A percentile compares a stretch with the other conserved stretches of the same genome.
Evolutionary conservation across 2,797 vertebrate species (phyloP).

Genomic region (Centroberyx gerrardi): DNA sequence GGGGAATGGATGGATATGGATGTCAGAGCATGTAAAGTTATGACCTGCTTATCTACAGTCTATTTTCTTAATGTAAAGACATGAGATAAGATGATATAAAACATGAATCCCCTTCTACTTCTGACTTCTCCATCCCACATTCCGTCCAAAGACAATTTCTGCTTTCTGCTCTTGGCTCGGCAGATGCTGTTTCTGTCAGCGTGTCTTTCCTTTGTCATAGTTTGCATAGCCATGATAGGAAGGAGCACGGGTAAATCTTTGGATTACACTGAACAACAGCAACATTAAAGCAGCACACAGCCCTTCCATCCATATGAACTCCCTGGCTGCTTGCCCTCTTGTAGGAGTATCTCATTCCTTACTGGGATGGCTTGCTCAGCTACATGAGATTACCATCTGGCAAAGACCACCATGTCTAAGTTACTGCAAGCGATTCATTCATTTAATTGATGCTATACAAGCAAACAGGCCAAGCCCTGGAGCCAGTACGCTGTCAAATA

Average conservation of each 20-base stretch:
- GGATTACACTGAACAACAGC: conserved; percentile 44
- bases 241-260: conserved; percentile 14
- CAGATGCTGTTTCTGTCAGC: conserved; percentile 27
- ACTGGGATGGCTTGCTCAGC: conserved; percentile 45
- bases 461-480: conserved; percentile 57
- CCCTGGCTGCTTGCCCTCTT: conserved; percentile 40
- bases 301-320: conserved; percentile 38
- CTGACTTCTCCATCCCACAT: neutral
- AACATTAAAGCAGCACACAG: conserved; percentile 35
- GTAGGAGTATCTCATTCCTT: conserved; percentile 44
- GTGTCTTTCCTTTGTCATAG: conserved; percentile 14
- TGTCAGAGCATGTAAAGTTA: neutral
- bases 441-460: conserved; percentile 67
- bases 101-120: conserved; percentile 6
- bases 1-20: neutral
- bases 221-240: conserved; percentile 24
- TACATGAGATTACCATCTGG: conserved; percentile 67
- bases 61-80: neutral
- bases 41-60: neutral
- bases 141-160: neutral
- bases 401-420: conserved; percentile 58
- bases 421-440: conserved; percentile 69
- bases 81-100: neutral
- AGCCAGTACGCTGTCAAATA: conserved; percentile 49
- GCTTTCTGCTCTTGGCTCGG: conserved; percentile 17